Conservation (phyloP, 2,888 invertebrate genomes). For the Sisyra terminalis region DNA sequence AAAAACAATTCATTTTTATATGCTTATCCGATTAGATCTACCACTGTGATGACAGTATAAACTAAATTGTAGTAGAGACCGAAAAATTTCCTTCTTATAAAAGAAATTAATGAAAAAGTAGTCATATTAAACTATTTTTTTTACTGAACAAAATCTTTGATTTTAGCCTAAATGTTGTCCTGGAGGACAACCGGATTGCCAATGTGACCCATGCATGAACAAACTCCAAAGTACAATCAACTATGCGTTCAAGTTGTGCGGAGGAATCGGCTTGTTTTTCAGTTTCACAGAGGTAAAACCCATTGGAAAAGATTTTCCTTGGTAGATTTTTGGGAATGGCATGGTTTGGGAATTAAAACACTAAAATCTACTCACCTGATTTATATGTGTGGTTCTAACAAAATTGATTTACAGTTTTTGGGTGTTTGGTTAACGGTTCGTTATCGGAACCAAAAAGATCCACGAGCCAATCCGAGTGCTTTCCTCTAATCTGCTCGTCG, state of each 20-base stretch:
- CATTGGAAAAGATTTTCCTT: background rate
- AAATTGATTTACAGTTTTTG: conserved; percentile 61
- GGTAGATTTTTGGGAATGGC: background rate
- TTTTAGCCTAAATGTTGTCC: conserved; percentile 40
- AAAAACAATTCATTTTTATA: too few species aligned
- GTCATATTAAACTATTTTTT: too few species aligned
- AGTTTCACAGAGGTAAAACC: conserved; percentile 85
- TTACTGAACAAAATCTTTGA: too few species aligned
- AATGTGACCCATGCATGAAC: conserved; percentile 57
- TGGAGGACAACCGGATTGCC: conserved; percentile 27
- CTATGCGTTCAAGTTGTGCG: conserved; percentile 77
- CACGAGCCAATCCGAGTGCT: conserved; percentile 90
- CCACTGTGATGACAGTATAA: too few species aligned
- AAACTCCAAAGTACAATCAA: conserved; percentile 62
- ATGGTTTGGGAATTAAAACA: background rate
- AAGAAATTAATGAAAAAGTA: too few species aligned
- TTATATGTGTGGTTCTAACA: conserved; percentile 1
- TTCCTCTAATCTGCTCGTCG: conserved; percentile 63
- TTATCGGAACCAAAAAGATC: conserved; percentile 97
- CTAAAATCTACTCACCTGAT: too few species aligned
- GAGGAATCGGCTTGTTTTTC: conserved; percentile 89
- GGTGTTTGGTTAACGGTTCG: conserved; percentile 94
- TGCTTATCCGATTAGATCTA: too few species aligned
- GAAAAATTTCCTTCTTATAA: too few species aligned
- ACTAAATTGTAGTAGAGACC: too few species aligned